Evolutionary conservation across 53 echinoderm and acorn worm genomes (phyloP).

Genomic region (Stichopus horrens): DNA sequence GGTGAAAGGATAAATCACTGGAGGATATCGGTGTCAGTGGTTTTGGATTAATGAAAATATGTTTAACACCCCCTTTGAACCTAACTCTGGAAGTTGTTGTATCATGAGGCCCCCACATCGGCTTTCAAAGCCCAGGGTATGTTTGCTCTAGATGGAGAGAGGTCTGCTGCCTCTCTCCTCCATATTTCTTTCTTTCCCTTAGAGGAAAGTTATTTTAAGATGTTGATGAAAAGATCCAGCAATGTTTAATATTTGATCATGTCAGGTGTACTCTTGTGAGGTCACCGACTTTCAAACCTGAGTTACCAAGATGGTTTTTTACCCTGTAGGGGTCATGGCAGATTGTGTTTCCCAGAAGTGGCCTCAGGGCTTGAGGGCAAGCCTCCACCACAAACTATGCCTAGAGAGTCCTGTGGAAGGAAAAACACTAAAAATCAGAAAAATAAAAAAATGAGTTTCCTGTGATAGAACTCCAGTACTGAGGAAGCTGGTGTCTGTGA

Average conservation of each 20-base stretch:
- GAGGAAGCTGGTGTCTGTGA: too few species aligned
- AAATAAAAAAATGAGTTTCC: background rate
- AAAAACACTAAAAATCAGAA: background rate
- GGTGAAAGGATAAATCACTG: too few species aligned
- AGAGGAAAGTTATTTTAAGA: constrained; percentile 25
- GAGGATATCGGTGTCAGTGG: too few species aligned
- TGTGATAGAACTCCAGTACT: too few species aligned
- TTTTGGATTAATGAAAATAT: too few species aligned
- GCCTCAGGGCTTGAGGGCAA: constrained; percentile 1
- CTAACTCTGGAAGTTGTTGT: too few species aligned
- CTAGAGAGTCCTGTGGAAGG: background rate
- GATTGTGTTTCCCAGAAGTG: constrained; percentile 19
- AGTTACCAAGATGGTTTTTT: background rate
- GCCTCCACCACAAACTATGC: constrained; percentile 17
- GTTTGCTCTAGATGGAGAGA: too few species aligned
- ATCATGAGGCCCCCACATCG: too few species aligned
- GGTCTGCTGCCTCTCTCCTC: too few species aligned
- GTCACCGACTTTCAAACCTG: background rate
- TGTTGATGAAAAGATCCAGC: constrained; percentile 14
- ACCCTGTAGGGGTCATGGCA: background rate
- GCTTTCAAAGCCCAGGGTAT: too few species aligned
- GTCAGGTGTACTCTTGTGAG: constrained; percentile 29
- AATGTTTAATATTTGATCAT: background rate
- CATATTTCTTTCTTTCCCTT: background rate
- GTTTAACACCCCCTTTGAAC: too few species aligned